Conservation (phyloP, 2,888 invertebrate genomes). For the Falcaria lacertinaria region DNA sequence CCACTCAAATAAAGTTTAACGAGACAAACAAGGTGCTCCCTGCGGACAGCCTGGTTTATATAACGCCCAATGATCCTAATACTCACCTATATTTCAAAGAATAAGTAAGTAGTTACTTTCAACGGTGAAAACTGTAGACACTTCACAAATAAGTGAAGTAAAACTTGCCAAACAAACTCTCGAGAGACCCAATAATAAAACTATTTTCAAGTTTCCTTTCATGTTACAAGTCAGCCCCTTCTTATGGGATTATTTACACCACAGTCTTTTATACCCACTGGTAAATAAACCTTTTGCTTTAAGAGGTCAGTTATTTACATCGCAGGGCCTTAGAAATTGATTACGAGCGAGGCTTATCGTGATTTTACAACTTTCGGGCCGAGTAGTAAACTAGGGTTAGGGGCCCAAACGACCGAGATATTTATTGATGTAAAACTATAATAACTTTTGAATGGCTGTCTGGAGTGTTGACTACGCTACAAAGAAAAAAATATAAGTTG, state of each 20-base stretch:
- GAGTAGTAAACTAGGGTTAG: not conserved
- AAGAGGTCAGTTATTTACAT: conserved; percentile 11
- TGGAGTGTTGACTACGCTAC: no score
- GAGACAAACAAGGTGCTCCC: no score
- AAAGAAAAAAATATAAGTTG: no score
- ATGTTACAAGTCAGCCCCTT: conserved; percentile 7
- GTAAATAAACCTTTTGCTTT: conserved; percentile 8
- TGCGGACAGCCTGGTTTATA: no score
- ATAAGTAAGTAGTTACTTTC: no score
- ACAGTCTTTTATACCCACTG: conserved; percentile 1
- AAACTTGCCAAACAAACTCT: not conserved
- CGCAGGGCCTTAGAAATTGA: conserved; percentile 1
- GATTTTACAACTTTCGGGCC: conserved; percentile 1
- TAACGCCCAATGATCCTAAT: no score
- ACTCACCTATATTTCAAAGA: no score
- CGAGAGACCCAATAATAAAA: conserved; percentile 3
- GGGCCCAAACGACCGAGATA: not conserved
- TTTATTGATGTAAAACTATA: not conserved
- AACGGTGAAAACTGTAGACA: no score
- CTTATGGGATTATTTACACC: conserved; percentile 7
- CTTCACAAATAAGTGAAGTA: no score
- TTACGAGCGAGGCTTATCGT: conserved; percentile 1
- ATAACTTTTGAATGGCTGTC: not conserved
- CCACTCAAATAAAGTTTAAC: no score
- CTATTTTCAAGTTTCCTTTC: conserved; percentile 7